Evolutionary conservation across 2,797 vertebrate genomes (phyloP).

Genomic region (Macrochelys suwanniensis): DNA sequence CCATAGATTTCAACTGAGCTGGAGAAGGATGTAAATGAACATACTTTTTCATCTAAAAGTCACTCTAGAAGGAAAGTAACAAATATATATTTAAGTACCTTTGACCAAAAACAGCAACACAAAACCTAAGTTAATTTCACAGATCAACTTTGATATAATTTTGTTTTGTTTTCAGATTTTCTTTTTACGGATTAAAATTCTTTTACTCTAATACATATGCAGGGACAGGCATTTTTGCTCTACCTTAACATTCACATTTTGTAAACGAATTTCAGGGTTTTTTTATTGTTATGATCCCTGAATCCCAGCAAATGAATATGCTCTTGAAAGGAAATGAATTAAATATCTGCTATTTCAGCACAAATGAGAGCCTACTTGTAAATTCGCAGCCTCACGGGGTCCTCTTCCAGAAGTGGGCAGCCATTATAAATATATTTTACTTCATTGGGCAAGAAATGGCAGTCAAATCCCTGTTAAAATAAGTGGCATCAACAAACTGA

Average conservation of each 20-base stretch:
- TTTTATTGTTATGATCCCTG: not conserved
- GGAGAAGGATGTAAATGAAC: not conserved
- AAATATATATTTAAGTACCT: no score
- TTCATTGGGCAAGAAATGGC: slow-evolving; percentile 80
- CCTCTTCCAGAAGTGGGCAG: slow-evolving; percentile 81
- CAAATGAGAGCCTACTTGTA: slow-evolving; percentile 76
- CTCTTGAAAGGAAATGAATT: not conserved
- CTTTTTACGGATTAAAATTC: not conserved
- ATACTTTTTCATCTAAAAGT: not conserved
- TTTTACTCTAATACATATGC: not conserved
- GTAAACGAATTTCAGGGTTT: not conserved
- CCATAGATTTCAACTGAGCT: not conserved
- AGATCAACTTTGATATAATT: not conserved
- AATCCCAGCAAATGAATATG: not conserved
- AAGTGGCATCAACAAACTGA: not conserved
- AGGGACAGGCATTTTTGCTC: no score
- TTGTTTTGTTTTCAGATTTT: not conserved
- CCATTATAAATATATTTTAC: slow-evolving; percentile 81
- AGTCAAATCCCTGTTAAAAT: slow-evolving; percentile 83
- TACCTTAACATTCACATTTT: not conserved
- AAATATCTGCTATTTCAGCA: not conserved
- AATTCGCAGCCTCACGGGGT: slow-evolving; percentile 78
- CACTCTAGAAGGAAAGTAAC: not conserved
- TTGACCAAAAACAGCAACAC: no score
- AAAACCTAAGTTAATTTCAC: no score